Evolutionary conservation across 1,140 invertebrate species (phyloP).

Genomic region (Nephotettix cincticeps): DNA sequence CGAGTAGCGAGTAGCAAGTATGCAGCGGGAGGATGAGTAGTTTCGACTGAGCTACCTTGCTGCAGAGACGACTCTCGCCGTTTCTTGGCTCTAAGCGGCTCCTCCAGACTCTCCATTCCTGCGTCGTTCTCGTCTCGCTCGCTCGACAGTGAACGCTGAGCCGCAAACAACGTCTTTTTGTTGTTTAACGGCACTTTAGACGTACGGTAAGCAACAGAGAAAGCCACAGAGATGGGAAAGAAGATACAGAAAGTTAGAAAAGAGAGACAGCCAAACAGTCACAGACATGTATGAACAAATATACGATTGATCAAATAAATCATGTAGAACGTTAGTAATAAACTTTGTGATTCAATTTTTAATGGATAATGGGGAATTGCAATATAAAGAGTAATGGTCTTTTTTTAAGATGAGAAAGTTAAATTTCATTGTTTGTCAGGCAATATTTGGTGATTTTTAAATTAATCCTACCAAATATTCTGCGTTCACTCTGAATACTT

Average conservation of each 20-base stretch:
- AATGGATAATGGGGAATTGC: too few species aligned
- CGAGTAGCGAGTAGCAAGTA: not conserved
- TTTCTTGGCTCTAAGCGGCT: conserved; percentile 65
- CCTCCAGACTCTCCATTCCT: conserved; percentile 61
- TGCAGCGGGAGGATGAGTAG: not conserved
- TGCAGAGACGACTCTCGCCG: conserved; percentile 53
- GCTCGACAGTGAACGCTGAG: conserved; percentile 63
- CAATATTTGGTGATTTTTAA: too few species aligned
- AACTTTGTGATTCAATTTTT: too few species aligned
- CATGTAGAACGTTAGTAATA: too few species aligned
- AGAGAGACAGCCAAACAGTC: conserved; percentile 11
- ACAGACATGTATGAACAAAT: not conserved
- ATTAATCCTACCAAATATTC: too few species aligned
- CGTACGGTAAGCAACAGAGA: conserved; percentile 26
- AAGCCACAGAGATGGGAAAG: conserved; percentile 19
- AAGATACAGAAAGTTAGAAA: conserved; percentile 24
- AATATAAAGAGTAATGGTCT: too few species aligned
- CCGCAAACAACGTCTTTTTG: conserved; percentile 62
- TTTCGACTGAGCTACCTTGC: conserved; percentile 17
- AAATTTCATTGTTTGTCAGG: too few species aligned
- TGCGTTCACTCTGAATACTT: too few species aligned
- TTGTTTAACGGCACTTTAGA: conserved; percentile 65
- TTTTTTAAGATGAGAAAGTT: too few species aligned
- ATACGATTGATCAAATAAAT: too few species aligned
- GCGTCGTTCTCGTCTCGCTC: conserved; percentile 58